Percentiles rank a stretch among this genome's conserved stretches.
These are phyloP conservation scores for Rutpela maculata DNA, from an alignment of 2,888 invertebrate species.

Conservation along the genomic window DNA sequence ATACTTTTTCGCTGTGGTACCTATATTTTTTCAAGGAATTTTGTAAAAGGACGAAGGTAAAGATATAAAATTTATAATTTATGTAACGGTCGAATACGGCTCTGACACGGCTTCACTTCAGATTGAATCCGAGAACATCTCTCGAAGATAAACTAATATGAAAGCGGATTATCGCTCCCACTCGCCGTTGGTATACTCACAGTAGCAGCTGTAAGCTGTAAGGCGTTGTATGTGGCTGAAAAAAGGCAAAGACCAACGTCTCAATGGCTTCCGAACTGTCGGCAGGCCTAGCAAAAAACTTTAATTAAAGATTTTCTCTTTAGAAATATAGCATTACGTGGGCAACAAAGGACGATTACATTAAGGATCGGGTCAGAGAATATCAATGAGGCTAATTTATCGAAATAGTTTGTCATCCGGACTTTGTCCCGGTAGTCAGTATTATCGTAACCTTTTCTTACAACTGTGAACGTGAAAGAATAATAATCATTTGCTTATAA, in stretches of 20 bases:
- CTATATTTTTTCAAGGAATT: too few relatives aligned
- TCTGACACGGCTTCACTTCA: background rate
- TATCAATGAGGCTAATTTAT: constrained; percentile 15
- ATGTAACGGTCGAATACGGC: too few relatives aligned
- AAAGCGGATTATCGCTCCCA: background rate
- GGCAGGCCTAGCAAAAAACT: background rate
- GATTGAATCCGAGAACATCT: background rate
- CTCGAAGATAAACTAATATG: background rate
- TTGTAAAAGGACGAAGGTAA: too few relatives aligned
- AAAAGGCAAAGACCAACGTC: background rate
- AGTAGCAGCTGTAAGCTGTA: background rate
- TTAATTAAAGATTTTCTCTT: background rate
- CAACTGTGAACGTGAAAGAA: background rate
- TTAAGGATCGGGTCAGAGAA: background rate
- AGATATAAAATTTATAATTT: background rate
- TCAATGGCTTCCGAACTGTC: background rate
- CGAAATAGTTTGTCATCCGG: background rate
- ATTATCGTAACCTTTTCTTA: background rate
- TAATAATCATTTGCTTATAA: background rate
- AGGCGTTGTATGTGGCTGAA: background rate
- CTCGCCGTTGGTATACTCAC: background rate
- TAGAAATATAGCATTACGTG: background rate
- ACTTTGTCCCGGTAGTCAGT: background rate
- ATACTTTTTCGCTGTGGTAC: too few relatives aligned
- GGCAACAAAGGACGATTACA: background rate